Conservation (phyloP, 2,113 vertebrate genomes). For the Varanus salvator region DNA sequence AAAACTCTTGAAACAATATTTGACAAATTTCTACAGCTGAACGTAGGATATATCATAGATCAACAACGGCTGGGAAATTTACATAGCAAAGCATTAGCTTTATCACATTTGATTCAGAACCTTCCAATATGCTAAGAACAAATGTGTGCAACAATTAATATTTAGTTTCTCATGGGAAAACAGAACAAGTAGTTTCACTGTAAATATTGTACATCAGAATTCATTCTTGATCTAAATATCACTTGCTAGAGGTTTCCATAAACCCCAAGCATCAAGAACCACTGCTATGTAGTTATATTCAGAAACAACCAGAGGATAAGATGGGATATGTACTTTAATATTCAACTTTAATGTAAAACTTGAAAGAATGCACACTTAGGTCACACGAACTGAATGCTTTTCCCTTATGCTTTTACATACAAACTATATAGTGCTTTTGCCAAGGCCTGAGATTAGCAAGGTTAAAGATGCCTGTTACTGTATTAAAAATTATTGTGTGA, state of each 20-base stretch:
- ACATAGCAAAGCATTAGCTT: conserved; percentile 80
- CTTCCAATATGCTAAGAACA: conserved; percentile 76
- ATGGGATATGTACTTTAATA: conserved; percentile 65
- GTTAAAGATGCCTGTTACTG: conserved; percentile 75
- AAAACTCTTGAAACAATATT: conserved; percentile 83
- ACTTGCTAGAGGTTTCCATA: conserved; percentile 55
- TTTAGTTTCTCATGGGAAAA: conserved; percentile 81
- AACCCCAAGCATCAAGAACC: conserved; percentile 65
- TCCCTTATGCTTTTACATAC: conserved; percentile 77
- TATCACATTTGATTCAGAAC: conserved; percentile 80
- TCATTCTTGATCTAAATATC: conserved; percentile 69
- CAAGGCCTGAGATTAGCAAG: conserved; percentile 82
- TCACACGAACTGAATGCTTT: conserved; percentile 65
- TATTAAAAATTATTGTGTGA: conserved; percentile 68
- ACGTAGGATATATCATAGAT: conserved; percentile 80
- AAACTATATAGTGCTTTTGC: conserved; percentile 80
- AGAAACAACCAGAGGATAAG: conserved; percentile 70
- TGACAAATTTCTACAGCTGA: conserved; percentile 80
- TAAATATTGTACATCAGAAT: conserved; percentile 73
- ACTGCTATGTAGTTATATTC: conserved; percentile 64
- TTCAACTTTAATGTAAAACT: conserved; percentile 68
- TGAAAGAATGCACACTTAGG: conserved; percentile 74
- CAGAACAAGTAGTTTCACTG: conserved; percentile 65
- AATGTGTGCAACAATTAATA: conserved; percentile 79
- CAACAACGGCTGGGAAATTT: conserved; percentile 79